Evolutionary conservation across 2,113 vertebrate genomes (phyloP).

Genomic region (Psammodynastes pulverulentus): DNA sequence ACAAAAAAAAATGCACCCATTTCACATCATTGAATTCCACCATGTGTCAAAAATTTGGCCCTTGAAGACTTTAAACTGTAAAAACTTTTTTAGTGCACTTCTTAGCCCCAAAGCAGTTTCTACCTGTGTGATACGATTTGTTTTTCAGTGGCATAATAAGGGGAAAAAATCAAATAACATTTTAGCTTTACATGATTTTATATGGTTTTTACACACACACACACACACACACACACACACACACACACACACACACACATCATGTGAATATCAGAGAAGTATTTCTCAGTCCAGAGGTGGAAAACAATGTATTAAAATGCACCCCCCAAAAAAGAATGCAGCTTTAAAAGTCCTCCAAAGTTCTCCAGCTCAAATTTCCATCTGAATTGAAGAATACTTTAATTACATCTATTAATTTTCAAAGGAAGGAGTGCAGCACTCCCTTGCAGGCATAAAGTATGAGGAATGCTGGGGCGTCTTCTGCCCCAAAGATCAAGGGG

Average conservation of each 20-base stretch:
- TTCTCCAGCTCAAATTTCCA: background rate
- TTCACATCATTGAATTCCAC: background rate
- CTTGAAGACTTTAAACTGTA: background rate
- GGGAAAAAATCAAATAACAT: background rate
- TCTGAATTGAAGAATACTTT: background rate
- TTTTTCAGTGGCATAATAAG: background rate
- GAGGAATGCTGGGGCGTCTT: background rate
- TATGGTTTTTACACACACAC: background rate
- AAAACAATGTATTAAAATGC: background rate
- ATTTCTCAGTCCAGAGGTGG: background rate
- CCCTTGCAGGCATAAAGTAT: background rate
- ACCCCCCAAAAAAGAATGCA: background rate
- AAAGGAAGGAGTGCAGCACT: background rate
- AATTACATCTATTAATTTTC: background rate
- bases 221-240: too few species aligned
- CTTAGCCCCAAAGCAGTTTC: background rate
- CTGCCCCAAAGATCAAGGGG: background rate
- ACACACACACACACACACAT: too few species aligned
- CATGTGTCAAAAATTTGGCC: background rate
- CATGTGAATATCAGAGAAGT: background rate
- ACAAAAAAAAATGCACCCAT: background rate
- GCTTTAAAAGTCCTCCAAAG: background rate
- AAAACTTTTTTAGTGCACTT: background rate
- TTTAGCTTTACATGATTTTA: background rate
- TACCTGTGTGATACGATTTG: background rate